Percentiles rank a stretch among this genome's conserved stretches.
Evolutionary conservation across 1,140 invertebrate species (phyloP).

Genomic region (Macrosteles quadrilineatus): DNA sequence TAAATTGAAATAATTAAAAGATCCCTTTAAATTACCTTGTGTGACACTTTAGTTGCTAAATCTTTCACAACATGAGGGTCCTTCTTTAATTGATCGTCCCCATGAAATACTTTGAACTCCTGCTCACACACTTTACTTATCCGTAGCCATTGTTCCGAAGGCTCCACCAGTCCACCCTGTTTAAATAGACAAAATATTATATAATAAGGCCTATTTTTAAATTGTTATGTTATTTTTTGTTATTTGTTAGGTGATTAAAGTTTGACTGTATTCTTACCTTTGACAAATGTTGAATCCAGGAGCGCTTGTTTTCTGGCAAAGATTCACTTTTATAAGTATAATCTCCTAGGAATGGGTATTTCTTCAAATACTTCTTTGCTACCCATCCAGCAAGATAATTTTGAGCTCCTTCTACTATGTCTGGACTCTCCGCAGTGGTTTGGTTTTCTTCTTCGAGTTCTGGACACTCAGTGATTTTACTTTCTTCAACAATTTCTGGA

Average conservation of each 20-base stretch:
- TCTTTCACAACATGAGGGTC: too few relatives aligned
- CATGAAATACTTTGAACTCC: background rate
- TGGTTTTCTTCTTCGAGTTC: background rate
- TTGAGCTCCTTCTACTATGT: constrained; percentile 9
- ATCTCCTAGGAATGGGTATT: constrained; percentile 10
- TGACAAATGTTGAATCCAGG: background rate
- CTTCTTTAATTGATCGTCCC: background rate
- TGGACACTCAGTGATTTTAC: too few relatives aligned
- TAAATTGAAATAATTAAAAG: background rate
- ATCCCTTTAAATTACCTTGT: background rate
- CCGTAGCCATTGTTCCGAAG: background rate
- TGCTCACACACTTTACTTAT: constrained; percentile 4
- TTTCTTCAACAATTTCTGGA: background rate
- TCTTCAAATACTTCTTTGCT: constrained; percentile 25
- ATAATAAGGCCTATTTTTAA: background rate
- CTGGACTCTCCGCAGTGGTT: constrained; percentile 9
- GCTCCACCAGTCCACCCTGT: constrained; percentile 2
- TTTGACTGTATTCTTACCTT: background rate
- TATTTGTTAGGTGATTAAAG: background rate
- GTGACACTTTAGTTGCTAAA: background rate
- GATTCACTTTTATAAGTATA: background rate
- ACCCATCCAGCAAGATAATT: constrained; percentile 28
- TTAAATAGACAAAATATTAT: too few relatives aligned
- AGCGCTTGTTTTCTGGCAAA: background rate
- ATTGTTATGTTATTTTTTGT: too few relatives aligned